Evolutionary conservation across 2,113 vertebrate genomes (phyloP).

Genomic region (Myanophis thanlyinensis): DNA sequence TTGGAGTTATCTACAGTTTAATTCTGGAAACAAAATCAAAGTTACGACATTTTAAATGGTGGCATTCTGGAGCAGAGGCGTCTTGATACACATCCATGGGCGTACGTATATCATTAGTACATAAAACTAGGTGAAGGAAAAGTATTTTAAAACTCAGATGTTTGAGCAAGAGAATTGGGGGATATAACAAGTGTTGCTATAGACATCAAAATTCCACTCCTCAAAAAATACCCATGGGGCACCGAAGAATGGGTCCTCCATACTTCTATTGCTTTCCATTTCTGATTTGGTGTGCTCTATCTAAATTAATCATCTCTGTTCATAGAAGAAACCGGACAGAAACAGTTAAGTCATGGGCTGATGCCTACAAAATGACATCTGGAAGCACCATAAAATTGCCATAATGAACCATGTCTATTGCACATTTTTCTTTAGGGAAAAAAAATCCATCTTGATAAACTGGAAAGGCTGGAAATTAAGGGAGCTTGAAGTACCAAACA

Average conservation of each 20-base stretch:
- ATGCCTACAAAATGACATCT: neutral
- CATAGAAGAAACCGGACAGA: neutral
- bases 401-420: neutral
- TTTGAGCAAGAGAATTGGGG: neutral
- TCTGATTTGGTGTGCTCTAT: neutral
- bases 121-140: neutral
- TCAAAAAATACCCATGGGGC: neutral
- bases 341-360: neutral
- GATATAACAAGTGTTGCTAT: neutral
- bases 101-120: neutral
- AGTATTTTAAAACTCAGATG: neutral
- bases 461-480: neutral
- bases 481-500: neutral
- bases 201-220: neutral
- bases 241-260: neutral
- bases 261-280: neutral
- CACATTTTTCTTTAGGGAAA: neutral
- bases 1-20: neutral
- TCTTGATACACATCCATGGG: no score
- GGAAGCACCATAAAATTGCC: neutral
- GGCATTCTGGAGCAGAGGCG: no score
- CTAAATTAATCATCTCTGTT: neutral
- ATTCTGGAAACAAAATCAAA: neutral
- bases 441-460: neutral
- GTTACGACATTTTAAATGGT: neutral